Evolutionary conservation across 2,113 vertebrate species (phyloP), one percentile per base, ranked within the genome.

Genomic region (Heterochromis multidens): DNA sequence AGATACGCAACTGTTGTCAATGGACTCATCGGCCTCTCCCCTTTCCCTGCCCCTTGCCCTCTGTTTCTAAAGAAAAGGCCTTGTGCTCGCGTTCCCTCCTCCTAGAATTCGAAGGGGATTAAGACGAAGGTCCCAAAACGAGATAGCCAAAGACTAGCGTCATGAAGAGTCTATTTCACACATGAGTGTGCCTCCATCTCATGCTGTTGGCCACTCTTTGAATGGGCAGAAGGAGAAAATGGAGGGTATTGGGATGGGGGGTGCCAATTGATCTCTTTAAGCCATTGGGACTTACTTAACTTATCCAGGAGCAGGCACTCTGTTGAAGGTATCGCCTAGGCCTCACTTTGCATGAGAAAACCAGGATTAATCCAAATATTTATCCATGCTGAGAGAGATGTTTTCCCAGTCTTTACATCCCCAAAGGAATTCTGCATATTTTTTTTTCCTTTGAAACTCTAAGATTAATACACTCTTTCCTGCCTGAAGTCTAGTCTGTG

Each of bases 311-410:
- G 91, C 91, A 79, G 57, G 84, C 61, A 84, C 86, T 92, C 83
- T 49, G 85, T 86, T 88, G 89, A 92, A 86, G 92, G 85, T 91
- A 80, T 91, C 59, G 80, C 91, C 70, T 35, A 88, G 90, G 90
- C 92, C 85, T 85, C 93, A 95, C 92, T 96, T 96, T 96, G 94
- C 95, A 96, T 96, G 91, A 96, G 92, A 96, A 96, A 96, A 96
- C 94, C 91, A 29, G 95, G 95, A 96, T 96, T 96, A 95, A 94
- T 95, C 94, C 95, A 96, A 95, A 96, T 96, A 95, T 96, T 96
- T 96, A 95, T 95, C 94, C 86, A 63, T 89, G 90, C 91, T 93
- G 93, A 95, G 94, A 94, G 91, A 95, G 93, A 95, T 92, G 91
- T 95, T 96, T 95, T 89, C 88, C 81, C 91, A 89, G 89, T 91